A percentile compares a stretch with the other conserved stretches of the same genome.
These are phyloP conservation scores for Mastigias papua DNA, from an alignment of 30 jellyfish, hydroid and myxozoan genomes.

Conservation along the genomic window DNA sequence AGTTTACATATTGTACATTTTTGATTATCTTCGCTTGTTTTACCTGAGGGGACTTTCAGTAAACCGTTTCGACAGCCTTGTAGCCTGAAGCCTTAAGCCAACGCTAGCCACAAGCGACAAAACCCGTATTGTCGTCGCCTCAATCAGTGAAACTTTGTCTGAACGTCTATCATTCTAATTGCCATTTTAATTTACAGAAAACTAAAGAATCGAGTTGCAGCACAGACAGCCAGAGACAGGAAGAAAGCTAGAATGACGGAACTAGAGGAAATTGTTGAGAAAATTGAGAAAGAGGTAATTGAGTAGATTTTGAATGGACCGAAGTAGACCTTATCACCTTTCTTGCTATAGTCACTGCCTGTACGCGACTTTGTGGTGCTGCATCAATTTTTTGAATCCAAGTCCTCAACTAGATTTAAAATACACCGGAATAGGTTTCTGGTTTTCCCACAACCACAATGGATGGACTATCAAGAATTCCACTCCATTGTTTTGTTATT, in stretches of 20 bases:
- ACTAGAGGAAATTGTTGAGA: constrained; percentile 74
- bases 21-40: too few species aligned
- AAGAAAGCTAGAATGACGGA: constrained; percentile 94
- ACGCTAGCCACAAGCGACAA: too few species aligned
- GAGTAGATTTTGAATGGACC: too few species aligned
- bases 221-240: constrained; percentile 98
- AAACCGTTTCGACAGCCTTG: too few species aligned
- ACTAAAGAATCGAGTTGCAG: constrained; percentile 95
- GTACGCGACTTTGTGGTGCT: too few species aligned
- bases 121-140: too few species aligned
- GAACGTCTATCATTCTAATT: not conserved
- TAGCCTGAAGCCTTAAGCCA: too few species aligned
- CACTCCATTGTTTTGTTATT: not conserved
- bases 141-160: not conserved
- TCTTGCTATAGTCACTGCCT: too few species aligned
- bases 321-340: too few species aligned
- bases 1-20: too few species aligned
- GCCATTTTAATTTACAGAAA: constrained; percentile 54
- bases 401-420: not conserved
- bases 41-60: too few species aligned
- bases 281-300: constrained; percentile 91
- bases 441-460: not conserved
- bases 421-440: constrained; percentile 1
- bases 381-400: not conserved
- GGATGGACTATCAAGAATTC: not conserved